Percentiles rank a stretch among this genome's conserved stretches.
Conservation (phyloP, 2,888 invertebrate genomes). For the Limnephilus marmoratus region DNA sequence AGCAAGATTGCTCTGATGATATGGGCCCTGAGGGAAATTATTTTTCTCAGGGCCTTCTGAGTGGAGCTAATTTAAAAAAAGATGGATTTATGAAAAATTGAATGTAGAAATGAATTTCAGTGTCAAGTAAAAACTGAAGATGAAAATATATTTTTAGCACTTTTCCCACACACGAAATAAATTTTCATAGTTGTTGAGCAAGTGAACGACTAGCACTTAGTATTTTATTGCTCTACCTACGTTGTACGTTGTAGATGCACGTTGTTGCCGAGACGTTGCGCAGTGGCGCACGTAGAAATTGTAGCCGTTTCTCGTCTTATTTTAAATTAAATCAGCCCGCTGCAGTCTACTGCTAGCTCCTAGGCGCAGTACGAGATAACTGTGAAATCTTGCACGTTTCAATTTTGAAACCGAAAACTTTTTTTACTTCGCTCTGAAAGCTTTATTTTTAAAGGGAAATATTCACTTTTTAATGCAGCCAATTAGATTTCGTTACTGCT, state of each 20-base stretch:
- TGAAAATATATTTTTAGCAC: too few species aligned
- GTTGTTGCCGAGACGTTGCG: background rate
- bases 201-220: slow-evolving; percentile 30
- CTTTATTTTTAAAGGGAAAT: background rate
- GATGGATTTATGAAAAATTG: too few species aligned
- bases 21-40: too few species aligned
- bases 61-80: too few species aligned
- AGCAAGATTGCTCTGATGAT: too few species aligned
- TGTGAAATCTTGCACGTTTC: background rate
- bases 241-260: background rate
- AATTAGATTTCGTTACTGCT: background rate
- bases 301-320: slow-evolving; percentile 32
- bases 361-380: slow-evolving; percentile 15
- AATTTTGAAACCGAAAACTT: background rate
- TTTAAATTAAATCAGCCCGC: slow-evolving; percentile 43
- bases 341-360: slow-evolving; percentile 7
- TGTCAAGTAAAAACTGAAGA: too few species aligned
- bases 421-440: background rate
- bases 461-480: background rate
- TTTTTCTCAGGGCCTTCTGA: too few species aligned
- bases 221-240: background rate
- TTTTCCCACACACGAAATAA: background rate
- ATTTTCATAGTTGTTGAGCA: slow-evolving; percentile 17
- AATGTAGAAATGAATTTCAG: too few species aligned
- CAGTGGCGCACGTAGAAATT: slow-evolving; percentile 32